Base-by-base conservation (phyloP, 2,888 invertebrate genomes). In the Nephrotoma guestfalica region DNA sequence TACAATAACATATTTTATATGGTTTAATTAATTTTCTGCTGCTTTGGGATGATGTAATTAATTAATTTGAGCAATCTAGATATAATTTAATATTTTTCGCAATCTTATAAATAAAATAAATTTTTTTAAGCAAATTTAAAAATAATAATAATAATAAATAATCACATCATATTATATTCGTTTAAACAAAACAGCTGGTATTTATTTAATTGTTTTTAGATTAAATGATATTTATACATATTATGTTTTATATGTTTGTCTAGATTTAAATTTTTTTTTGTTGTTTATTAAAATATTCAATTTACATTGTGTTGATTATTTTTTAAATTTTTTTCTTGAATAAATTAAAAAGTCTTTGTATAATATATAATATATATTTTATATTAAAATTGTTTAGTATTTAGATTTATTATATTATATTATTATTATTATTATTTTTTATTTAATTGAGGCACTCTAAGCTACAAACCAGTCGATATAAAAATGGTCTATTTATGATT, bases 381-480 rank as follows among this genome's bases (percentile, higher is more conserved):
- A 15, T 57, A 57, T 57, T 57, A 57, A 57, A 57, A 57, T 57
- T 57, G 51, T 57, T 57, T 57, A 57, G 15, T 57, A 57, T 57
- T 86, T 86, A 86, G 57, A 87, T 86, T 87, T 87, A 71, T 87
- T 88, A 5, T 86, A 47, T 85, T 86, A n/a, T 87, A 83, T 87
- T 87, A 42, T 87, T 86, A 83, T 87, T 87, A 42, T 87, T 86
- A 87, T 87, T 87, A 87, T 87, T 86, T 87, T 86, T 87, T 88
- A 86, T 51, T 88, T 87, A 87, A 88, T 87, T 89, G 89, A 89
- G 89, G 89, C 89, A 89, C 89, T 89, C 89, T 89, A 89, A 89
- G 89, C 89, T 89, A 89, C 89, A 89, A 89, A 89, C 88, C 85
- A 88, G 88, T 89, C 89, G 88, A 88, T 89, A 89, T 88, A 88